Evolutionary conservation across 2,113 vertebrate species (phyloP), one percentile per base, ranked within the genome.

Genomic region (Pseudolaguvia tuberculata): DNA sequence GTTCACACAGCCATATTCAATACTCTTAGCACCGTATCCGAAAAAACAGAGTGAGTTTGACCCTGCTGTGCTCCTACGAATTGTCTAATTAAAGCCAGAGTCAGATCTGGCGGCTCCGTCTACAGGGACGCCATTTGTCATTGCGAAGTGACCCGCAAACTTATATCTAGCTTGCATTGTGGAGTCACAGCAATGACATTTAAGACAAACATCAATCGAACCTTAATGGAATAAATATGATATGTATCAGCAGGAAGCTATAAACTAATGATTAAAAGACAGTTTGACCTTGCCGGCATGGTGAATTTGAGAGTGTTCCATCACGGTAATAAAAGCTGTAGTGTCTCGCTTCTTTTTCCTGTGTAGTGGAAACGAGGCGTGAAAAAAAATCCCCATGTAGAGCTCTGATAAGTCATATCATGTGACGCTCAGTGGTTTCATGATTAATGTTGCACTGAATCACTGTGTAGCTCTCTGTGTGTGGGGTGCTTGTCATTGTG

Each of bases 161-260:
- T 62, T 78, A 67, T 70, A 72, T 76, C 21, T 76, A 70, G 62
- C 68, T 59, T 21, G 29, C 21, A 39, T 42, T 70, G 72, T 35
- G 52, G 50, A 78, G 70, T 45, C 70, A 57, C 51, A 18, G 50
- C 20, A 75, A 35, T 72, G 78, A 78, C 76, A 78, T 70, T 45
- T 31, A 63, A 83, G 78, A 75, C 48, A 50, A 79, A 80, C 71
- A 80, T 82, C 75, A 71, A 75, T 82, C 62, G 35, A 55, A 55
- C 72, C 73, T 82, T 78, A 72, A 78, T 75, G 78, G 50, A 76
- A 76, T 78, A 66, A 80, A 80, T 78, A 78, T 75, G 81, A 83
- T 83, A 78, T 73, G 63, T 73, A 73, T 83, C 70, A 51, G 62
- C 69, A 59, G 61, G 45, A 62, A 74, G 81, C 52, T 55, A 27